phyloP scores from a whole-genome alignment of 2,888 invertebrate genomes.

The Prenolepis imparis region DNA sequence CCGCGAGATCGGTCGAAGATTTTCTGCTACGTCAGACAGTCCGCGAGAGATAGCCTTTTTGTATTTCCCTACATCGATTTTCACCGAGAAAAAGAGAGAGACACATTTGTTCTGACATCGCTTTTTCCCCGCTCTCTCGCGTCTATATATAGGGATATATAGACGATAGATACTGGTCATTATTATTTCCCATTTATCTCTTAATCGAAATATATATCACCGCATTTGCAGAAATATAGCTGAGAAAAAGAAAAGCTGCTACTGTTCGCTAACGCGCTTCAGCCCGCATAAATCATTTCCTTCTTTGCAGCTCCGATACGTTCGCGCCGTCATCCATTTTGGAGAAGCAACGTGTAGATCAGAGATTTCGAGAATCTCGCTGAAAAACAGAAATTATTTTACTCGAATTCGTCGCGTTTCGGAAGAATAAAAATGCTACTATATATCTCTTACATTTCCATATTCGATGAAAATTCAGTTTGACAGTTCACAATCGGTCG shows the following conservation, averaged over 20 bases:
- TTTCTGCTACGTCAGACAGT: constrained; percentile 58
- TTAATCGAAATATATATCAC: constrained; percentile 53
- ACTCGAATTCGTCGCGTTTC: constrained; percentile 8
- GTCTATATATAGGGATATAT: too few species aligned
- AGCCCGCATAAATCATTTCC: constrained; percentile 36
- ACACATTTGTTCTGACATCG: constrained; percentile 43
- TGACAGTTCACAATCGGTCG: not conserved
- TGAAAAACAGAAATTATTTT: not conserved
- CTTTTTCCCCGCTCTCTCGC: constrained; percentile 30
- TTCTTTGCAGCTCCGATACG: constrained; percentile 8
- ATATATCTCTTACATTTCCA: not conserved
- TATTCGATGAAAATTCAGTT: not conserved
- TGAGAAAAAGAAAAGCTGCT: constrained; percentile 13
- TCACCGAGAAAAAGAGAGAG: not conserved
- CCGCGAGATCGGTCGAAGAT: constrained; percentile 10
- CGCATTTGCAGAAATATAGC: constrained; percentile 39
- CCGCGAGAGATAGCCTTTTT: constrained; percentile 52
- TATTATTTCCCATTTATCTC: constrained; percentile 53
- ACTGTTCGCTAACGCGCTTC: constrained; percentile 18
- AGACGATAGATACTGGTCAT: constrained; percentile 46
- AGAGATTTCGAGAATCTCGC: constrained; percentile 26
- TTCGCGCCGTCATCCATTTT: constrained; percentile 16
- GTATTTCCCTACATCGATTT: constrained; percentile 52
- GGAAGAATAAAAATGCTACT: not conserved
- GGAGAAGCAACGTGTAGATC: constrained; percentile 3